Evolutionary conservation across 2,888 invertebrate genomes (phyloP).

Genomic region (Thera britannica): DNA sequence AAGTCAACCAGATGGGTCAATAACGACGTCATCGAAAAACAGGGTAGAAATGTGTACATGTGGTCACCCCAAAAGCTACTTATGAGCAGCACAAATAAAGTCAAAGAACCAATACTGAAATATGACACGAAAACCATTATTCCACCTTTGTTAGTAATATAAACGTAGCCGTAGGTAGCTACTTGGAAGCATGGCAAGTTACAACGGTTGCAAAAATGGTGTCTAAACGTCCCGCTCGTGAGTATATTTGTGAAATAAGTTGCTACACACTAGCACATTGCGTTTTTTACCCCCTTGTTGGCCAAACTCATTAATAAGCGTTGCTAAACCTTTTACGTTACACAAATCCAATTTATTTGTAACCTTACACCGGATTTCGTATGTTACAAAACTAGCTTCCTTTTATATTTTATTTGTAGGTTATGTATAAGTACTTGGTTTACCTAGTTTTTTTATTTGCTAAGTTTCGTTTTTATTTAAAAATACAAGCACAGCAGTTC

Average conservation of each 20-base stretch:
- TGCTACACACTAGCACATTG: slow-evolving; percentile 33
- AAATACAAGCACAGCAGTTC: slow-evolving; percentile 37
- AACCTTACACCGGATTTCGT: slow-evolving; percentile 68
- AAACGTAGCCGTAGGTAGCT: neutral
- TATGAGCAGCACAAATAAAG: too few species aligned
- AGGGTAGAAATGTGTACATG: too few species aligned
- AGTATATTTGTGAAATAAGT: slow-evolving; percentile 71
- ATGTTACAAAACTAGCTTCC: slow-evolving; percentile 66
- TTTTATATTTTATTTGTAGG: slow-evolving; percentile 25
- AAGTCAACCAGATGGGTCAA: too few species aligned
- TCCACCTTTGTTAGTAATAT: neutral
- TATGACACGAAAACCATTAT: neutral
- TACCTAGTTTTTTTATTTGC: neutral
- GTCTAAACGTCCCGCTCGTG: slow-evolving; percentile 75
- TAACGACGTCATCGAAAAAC: too few species aligned
- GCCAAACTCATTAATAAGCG: slow-evolving; percentile 69
- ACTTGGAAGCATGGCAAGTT: slow-evolving; percentile 44
- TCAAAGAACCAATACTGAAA: too few species aligned
- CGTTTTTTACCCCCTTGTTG: slow-evolving; percentile 73
- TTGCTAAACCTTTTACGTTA: slow-evolving; percentile 69
- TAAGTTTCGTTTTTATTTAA: neutral
- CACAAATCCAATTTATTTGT: slow-evolving; percentile 54
- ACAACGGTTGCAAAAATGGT: slow-evolving; percentile 73
- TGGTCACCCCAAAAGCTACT: too few species aligned
- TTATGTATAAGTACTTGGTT: neutral